Evolutionary conservation across 2,797 vertebrate genomes (phyloP), one percentile per base, ranked within the genome.

Genomic region (Bufotes viridis): DNA sequence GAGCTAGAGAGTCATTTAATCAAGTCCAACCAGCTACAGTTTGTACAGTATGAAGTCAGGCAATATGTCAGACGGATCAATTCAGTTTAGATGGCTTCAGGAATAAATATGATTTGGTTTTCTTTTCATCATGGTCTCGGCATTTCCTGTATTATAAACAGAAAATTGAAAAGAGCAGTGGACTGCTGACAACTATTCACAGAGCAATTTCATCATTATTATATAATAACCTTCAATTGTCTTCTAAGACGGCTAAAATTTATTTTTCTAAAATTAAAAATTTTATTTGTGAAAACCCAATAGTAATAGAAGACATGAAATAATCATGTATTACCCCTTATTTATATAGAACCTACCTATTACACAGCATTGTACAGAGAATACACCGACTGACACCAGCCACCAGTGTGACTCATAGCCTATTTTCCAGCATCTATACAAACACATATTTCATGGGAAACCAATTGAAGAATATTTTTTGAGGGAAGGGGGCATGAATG

Each of bases 1-100:
- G 14, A 84, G 24, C 81, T 29, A 60, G 65, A 61, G 51, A 57
- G 11, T 75, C 70, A 86, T 89, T 89, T 88, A 88, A 88, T 88
- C 63, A 84, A 80, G 78, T 80, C 51, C 22, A 72, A 74, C 14
- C 55, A 34, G 61, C 51, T 18, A 20, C 17, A 34, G 15, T 20
- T 60, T 78, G 55, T 42, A 24, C 51, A 58, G 60, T 69, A 67
- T 83, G 74, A 70, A 83, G 74, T 83, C 69, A 57, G 13, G 34
- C 61, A 76, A 17, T 76, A 82, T 61, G 60, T 67, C 13, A 87
- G 42, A 53, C 42, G 29, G 72, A 78, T 18, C 29, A 72, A 26
- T 83, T 34, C 60, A 26, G 22, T 29, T 58, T 61, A 34, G 29
- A 74, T 61, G 58, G 18, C 61, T 74, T 63, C 42, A 55, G 9